Evolutionary conservation across 1,140 invertebrate species (phyloP).

Genomic region (Cyphomyrmex costatus): DNA sequence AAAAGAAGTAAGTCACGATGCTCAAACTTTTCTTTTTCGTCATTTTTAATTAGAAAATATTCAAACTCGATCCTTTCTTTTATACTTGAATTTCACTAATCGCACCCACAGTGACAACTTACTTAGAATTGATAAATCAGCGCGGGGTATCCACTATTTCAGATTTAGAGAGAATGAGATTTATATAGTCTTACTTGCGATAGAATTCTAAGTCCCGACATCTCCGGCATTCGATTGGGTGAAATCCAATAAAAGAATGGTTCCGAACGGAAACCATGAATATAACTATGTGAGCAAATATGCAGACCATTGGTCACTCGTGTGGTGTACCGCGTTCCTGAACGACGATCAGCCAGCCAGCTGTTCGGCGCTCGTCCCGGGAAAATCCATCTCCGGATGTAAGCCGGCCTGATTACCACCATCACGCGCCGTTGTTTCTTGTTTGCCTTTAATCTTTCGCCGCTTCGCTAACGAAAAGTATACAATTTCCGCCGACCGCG

Average conservation of each 20-base stretch:
- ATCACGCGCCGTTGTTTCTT: conserved; percentile 71
- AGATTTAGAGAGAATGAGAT: not conserved
- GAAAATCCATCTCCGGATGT: conserved; percentile 64
- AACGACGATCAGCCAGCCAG: conserved; percentile 30
- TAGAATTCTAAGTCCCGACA: conserved; percentile 7
- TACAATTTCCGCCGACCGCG: conserved; percentile 69
- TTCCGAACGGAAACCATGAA: conserved; percentile 4
- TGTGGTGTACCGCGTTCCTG: conserved; percentile 29
- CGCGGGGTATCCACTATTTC: too few relatives aligned
- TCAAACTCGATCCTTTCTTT: too few relatives aligned
- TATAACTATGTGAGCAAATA: not conserved
- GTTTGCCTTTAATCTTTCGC: conserved; percentile 78
- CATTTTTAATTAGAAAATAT: too few relatives aligned
- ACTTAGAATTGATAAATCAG: too few relatives aligned
- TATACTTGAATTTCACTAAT: too few relatives aligned
- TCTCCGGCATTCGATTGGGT: not conserved
- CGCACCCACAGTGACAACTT: too few relatives aligned
- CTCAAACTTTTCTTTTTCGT: too few relatives aligned
- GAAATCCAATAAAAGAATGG: conserved; percentile 29
- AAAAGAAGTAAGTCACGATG: too few relatives aligned
- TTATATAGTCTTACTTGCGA: not conserved
- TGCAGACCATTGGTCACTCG: conserved; percentile 11
- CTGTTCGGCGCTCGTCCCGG: not conserved
- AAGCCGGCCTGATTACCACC: conserved; percentile 52
- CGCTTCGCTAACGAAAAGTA: conserved; percentile 72